Evolutionary conservation across 1,140 invertebrate species (phyloP).

Genomic region (Globodera ellingtonae): DNA sequence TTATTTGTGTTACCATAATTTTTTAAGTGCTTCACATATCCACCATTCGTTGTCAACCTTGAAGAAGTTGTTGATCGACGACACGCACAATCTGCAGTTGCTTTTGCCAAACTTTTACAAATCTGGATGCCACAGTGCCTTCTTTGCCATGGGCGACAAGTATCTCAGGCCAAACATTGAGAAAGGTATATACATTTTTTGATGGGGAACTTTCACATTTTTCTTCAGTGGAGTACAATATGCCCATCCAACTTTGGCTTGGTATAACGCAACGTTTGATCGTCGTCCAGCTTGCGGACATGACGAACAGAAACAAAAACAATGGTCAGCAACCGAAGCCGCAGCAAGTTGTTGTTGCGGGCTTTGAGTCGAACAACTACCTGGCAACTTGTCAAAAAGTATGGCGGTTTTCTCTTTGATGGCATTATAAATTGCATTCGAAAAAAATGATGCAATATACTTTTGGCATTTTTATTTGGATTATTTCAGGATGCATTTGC

Average conservation of each 20-base stretch:
- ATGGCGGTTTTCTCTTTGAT: neutral
- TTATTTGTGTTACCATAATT: neutral
- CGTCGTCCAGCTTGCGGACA: constrained; percentile 2
- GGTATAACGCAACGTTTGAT: constrained; percentile 35
- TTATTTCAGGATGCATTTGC: constrained; percentile 27
- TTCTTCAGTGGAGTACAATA: constrained; percentile 32
- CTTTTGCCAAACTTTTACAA: constrained; percentile 48
- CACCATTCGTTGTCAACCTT: constrained; percentile 37
- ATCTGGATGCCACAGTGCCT: constrained; percentile 48
- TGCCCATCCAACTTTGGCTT: constrained; percentile 26
- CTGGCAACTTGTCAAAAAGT: constrained; percentile 40
- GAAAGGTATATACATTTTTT: constrained; percentile 4
- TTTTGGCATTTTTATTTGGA: neutral
- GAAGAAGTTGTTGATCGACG: constrained; percentile 46
- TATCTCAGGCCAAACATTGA: constrained; percentile 22
- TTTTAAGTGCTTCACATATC: constrained; percentile 9
- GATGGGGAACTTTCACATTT: neutral
- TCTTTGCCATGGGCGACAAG: constrained; percentile 36
- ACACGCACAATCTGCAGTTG: constrained; percentile 21
- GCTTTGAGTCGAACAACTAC: constrained; percentile 39
- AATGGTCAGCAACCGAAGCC: neutral
- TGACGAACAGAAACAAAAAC: neutral
- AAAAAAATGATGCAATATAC: too few relatives aligned
- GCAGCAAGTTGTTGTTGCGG: constrained; percentile 30
- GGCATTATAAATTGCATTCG: too few relatives aligned